Conservation (phyloP, 2,797 vertebrate genomes). For the Aldrovandia affinis region DNA sequence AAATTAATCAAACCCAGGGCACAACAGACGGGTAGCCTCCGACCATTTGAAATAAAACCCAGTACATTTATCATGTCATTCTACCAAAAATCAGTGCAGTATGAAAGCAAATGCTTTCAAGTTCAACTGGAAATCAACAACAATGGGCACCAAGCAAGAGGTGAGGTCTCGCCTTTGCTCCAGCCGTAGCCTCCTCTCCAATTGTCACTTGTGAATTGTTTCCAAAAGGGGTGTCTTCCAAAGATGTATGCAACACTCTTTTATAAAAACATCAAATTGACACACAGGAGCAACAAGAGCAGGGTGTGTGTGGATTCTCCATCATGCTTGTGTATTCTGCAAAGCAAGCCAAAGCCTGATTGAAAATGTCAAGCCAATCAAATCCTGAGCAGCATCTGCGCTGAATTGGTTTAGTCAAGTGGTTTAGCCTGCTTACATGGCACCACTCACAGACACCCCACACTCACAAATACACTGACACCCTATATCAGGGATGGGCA, state of each 20-base stretch:
- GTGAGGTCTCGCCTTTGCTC: background rate
- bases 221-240: background rate
- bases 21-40: too few relatives aligned
- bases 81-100: too few relatives aligned
- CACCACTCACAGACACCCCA: background rate
- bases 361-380: background rate
- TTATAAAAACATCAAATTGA: background rate
- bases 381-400: background rate
- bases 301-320: background rate
- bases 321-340: background rate
- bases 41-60: too few relatives aligned
- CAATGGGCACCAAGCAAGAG: too few relatives aligned
- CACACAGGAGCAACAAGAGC: background rate
- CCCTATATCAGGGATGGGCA: too few relatives aligned
- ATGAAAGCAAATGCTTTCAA: too few relatives aligned
- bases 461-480: background rate
- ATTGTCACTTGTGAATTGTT: background rate
- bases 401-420: background rate
- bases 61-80: too few relatives aligned
- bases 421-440: too few relatives aligned
- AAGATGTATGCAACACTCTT: background rate
- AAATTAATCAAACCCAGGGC: too few relatives aligned
- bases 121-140: too few relatives aligned
- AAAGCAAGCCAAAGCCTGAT: background rate
- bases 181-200: background rate